These are phyloP conservation scores for Dendrolimus houi DNA, from an alignment of 2,888 invertebrate species.

Conservation along the genomic window DNA sequence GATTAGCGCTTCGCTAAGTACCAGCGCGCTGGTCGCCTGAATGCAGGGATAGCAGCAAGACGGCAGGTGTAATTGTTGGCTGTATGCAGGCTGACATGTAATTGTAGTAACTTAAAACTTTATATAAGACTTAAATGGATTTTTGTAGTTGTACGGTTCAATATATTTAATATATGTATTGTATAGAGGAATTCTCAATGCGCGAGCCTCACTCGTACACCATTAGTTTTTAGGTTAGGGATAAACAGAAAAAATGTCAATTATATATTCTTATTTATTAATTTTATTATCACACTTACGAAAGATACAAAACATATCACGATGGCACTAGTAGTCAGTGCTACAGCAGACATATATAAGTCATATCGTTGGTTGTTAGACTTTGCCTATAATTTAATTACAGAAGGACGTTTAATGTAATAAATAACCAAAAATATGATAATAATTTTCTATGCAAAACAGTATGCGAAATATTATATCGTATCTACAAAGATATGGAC, in stretches of 20 bases:
- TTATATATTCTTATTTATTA: conserved; percentile 52
- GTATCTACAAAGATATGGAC: conserved; percentile 5
- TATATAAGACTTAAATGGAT: too few species aligned
- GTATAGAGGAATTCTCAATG: too few species aligned
- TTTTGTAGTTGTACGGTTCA: too few species aligned
- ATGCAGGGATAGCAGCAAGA: too few species aligned
- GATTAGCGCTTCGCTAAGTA: too few species aligned
- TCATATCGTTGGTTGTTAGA: conserved; percentile 19
- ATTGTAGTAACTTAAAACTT: too few species aligned
- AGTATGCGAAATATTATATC: conserved; percentile 3
- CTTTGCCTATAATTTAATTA: neutral
- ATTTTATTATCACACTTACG: conserved; percentile 74
- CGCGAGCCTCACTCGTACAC: too few species aligned
- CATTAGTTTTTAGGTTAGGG: too few species aligned
- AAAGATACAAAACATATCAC: conserved; percentile 74
- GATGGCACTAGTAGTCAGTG: conserved; percentile 74
- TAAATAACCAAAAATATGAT: conserved; percentile 25
- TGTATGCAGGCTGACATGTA: too few species aligned
- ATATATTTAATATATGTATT: too few species aligned
- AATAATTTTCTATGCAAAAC: conserved; percentile 17
- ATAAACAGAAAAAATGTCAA: conserved; percentile 4
- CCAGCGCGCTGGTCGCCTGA: too few species aligned
- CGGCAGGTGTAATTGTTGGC: too few species aligned
- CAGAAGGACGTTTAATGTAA: conserved; percentile 15
- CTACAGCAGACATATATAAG: conserved; percentile 49